Evolutionary conservation across 2,113 vertebrate species (phyloP).

Genomic region (Aegithalos caudatus): DNA sequence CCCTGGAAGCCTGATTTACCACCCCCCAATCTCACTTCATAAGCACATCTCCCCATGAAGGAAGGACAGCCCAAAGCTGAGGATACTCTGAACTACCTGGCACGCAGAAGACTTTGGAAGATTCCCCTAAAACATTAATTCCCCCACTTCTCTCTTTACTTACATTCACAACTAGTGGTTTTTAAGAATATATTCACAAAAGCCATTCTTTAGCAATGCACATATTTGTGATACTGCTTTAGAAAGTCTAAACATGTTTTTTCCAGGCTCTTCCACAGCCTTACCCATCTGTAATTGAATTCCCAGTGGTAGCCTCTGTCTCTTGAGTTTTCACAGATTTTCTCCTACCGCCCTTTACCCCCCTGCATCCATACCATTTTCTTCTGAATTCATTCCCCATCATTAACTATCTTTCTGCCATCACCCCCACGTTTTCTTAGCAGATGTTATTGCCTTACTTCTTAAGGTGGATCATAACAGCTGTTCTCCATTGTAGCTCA

Average conservation of each 20-base stretch:
- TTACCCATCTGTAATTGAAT: not conserved
- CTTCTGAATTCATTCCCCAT: not conserved
- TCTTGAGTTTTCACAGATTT: not conserved
- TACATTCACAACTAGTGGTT: not conserved
- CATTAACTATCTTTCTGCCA: not conserved
- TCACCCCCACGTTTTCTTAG: not conserved
- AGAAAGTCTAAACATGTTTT: not conserved
- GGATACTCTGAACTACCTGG: not conserved
- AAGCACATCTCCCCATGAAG: not conserved
- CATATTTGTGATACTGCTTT: not conserved
- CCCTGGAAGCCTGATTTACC: not conserved
- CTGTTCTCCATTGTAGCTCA: not conserved
- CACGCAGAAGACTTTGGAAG: not conserved
- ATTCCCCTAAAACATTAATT: not conserved
- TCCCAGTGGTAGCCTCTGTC: not conserved
- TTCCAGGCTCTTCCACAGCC: not conserved
- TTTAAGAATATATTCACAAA: not conserved
- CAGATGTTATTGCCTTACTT: not conserved
- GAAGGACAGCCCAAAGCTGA: not conserved
- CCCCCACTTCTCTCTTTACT: not conserved
- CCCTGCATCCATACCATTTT: not conserved
- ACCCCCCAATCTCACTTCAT: not conserved
- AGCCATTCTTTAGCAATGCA: not conserved
- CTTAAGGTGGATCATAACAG: not conserved
- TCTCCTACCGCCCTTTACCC: not conserved